Evolutionary conservation across 2,797 vertebrate species (phyloP).

Genomic region (Brotula barbata): DNA sequence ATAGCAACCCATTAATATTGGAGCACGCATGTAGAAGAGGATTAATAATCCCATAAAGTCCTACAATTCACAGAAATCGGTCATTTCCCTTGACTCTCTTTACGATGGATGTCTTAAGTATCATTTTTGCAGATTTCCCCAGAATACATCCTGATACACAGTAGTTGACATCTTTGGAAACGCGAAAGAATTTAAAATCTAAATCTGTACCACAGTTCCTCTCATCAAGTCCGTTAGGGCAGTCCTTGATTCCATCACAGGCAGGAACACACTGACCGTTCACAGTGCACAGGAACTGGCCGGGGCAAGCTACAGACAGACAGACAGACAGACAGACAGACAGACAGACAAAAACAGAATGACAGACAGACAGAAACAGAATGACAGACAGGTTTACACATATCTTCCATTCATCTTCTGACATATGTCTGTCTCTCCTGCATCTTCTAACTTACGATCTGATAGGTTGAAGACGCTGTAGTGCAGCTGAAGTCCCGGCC

Average conservation of each 20-base stretch:
- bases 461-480: constrained; percentile 90
- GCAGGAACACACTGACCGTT: constrained; percentile 89
- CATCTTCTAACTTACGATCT: constrained; percentile 84
- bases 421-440: not conserved
- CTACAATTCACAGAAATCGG: too few species aligned
- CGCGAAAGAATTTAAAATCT: not conserved
- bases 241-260: constrained; percentile 92
- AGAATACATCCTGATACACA: too few species aligned
- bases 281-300: constrained; percentile 85
- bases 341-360: too few species aligned
- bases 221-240: constrained; percentile 90
- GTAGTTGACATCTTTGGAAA: too few species aligned
- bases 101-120: too few species aligned
- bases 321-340: constrained; percentile 1
- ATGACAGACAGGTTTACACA: constrained; percentile 1
- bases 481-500: constrained; percentile 85
- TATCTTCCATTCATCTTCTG: not conserved
- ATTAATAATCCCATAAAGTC: too few species aligned
- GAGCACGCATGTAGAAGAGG: too few species aligned
- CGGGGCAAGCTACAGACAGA: constrained; percentile 83
- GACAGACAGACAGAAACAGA: not conserved
- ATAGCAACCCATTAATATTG: too few species aligned
- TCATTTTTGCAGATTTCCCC: too few species aligned
- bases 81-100: too few species aligned
- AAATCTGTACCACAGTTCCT: constrained; percentile 86